Evolutionary conservation across 2,113 vertebrate genomes (phyloP), one percentile per base, ranked within the genome.

Genomic region (Theristicus caerulescens): DNA sequence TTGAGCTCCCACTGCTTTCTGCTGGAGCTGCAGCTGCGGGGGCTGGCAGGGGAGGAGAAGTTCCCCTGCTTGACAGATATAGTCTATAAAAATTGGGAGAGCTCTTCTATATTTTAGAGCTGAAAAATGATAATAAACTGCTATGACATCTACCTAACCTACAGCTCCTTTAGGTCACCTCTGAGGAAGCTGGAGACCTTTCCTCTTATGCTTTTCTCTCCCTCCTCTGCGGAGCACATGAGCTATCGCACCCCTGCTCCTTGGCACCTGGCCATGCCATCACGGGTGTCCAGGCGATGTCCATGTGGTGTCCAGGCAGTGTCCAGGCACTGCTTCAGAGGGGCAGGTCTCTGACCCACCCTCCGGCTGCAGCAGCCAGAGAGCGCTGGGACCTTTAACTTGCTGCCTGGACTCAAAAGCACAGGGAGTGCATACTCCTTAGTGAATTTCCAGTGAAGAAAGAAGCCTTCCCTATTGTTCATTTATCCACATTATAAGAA

Each of bases 161-260:
- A 44, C 32, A 52, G 40, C 17, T 79, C 11, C 20, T 47, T 73
- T 79, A 49, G 7, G 11, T 59, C 36, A 73, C 13, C n/a, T 73
- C 29, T 38, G 49, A n/a, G 49, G 83, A 81, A 58, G 24, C 26
- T 4, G 4, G 26, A 38, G 58, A 59, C 12, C 22, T 88, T 72
- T 72, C 12, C 29, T 55, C 7, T 49, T 6, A 10, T 9, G 29
- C 10, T 65, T 47, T 61, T 31, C n/a, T 44, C 51, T 82, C 38
- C 11, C n/a, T 47, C 16, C 29, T 42, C 8, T 22, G 40, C 5
- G 5, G 44, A 55, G 14, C 29, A 65, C n/a, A 10, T 0, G 4
- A 42, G 31, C 25, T 34, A 10, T 20, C 13, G 44, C 26, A 18
- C 34, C 34, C 4, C 51, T 3, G 0, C 32, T 61, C 27, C 40